Conservation (phyloP, 2,113 vertebrate species). For the Cygnus atratus region DNA sequence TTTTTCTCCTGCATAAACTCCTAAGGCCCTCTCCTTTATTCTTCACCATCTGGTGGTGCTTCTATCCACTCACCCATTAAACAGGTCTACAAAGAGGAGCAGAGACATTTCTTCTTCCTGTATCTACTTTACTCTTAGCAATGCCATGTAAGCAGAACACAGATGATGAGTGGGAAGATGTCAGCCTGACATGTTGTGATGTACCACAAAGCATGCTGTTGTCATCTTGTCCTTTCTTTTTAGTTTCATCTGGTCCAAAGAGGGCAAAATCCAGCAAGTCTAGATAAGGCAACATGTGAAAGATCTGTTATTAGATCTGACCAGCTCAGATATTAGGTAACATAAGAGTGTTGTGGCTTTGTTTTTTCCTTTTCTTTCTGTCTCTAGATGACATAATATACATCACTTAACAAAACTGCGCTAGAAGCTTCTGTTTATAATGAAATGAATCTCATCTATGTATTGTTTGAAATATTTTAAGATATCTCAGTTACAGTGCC, state of each 20-base stretch:
- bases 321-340: neutral
- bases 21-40: neutral
- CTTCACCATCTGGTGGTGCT: neutral
- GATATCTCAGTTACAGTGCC: rapidly evolving
- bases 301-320: neutral
- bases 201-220: neutral
- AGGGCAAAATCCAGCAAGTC: neutral
- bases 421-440: neutral
- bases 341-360: rapidly evolving
- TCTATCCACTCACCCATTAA: neutral
- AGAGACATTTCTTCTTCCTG: neutral
- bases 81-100: neutral
- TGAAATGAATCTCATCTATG: neutral
- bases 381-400: neutral
- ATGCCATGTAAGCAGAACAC: rapidly evolving
- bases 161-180: rapidly evolving
- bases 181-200: neutral
- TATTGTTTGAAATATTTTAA: neutral
- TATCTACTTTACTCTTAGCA: neutral
- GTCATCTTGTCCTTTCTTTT: neutral
- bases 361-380: neutral
- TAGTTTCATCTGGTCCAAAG: neutral
- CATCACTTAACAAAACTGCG: neutral
- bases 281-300: neutral
- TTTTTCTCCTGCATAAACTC: neutral